phyloP scores from a whole-genome alignment of 2,888 invertebrate genomes.

The Actias luna region DNA sequence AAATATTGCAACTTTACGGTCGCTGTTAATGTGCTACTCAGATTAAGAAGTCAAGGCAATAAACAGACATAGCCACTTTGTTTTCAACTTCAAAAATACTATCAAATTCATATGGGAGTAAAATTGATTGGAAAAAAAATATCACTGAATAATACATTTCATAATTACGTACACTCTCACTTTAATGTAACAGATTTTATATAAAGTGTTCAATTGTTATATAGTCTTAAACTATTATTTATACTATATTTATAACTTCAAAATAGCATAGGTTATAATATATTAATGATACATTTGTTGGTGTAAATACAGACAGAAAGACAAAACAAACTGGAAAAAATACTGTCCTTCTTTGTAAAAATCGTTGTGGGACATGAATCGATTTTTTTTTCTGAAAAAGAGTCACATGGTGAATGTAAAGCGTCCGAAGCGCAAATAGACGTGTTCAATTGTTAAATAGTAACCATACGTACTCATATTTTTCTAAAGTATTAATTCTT shows the following conservation, averaged over 20 bases:
- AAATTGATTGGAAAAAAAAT: too few species aligned
- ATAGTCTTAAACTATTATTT: too few species aligned
- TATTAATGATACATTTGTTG: not conserved
- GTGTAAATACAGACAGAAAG: not conserved
- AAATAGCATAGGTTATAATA: not conserved
- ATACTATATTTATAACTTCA: not conserved
- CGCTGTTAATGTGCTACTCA: too few species aligned
- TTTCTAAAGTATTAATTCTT: not conserved
- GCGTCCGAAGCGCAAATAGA: slow-evolving; percentile 22
- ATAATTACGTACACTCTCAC: too few species aligned
- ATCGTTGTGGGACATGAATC: slow-evolving; percentile 13
- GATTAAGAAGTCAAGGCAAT: too few species aligned
- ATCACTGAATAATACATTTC: too few species aligned
- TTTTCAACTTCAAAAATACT: too few species aligned
- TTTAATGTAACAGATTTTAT: too few species aligned
- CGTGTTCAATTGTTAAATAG: not conserved
- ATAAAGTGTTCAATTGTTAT: too few species aligned
- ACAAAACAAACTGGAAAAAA: not conserved
- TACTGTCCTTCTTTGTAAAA: slow-evolving; percentile 21
- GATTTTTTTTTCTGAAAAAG: slow-evolving; percentile 36
- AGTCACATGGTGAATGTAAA: slow-evolving; percentile 23
- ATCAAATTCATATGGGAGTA: too few species aligned
- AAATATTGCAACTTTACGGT: too few species aligned
- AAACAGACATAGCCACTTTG: too few species aligned
- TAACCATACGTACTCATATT: not conserved